Evolutionary conservation across 2,888 invertebrate genomes (phyloP).

Genomic region (Arctia plantaginis): DNA sequence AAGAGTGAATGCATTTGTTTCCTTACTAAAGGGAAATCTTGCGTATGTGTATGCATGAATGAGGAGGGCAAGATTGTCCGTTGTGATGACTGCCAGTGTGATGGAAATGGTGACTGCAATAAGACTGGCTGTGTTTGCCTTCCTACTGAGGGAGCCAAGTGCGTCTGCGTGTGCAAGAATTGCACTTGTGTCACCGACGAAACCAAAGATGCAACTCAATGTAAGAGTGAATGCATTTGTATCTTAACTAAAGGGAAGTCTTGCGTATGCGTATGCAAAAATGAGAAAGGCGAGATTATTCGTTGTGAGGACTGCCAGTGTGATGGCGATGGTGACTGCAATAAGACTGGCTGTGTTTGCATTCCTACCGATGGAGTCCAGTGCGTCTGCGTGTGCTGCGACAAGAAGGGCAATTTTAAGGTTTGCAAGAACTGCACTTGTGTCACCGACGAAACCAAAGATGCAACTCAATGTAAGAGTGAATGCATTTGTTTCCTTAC

Average conservation of each 20-base stretch:
- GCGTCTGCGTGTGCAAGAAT: constrained; percentile 45
- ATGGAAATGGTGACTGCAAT: constrained; percentile 46
- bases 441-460: not conserved
- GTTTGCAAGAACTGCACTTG: constrained; percentile 10
- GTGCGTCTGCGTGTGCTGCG: constrained; percentile 14
- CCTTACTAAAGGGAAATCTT: constrained; percentile 44
- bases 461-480: constrained; percentile 13
- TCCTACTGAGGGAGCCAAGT: constrained; percentile 46
- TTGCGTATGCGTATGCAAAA: constrained; percentile 43
- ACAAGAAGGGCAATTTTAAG: not conserved
- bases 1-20: constrained; percentile 42
- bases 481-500: constrained; percentile 48
- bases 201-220: constrained; percentile 29
- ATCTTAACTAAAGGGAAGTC: constrained; percentile 40
- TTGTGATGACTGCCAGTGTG: constrained; percentile 57
- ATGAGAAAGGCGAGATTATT: constrained; percentile 39
- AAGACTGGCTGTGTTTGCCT: constrained; percentile 59
- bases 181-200: constrained; percentile 1
- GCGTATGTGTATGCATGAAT: constrained; percentile 52
- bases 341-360: too few species aligned
- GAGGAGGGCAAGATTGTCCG: constrained; percentile 33
- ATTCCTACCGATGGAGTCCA: not conserved
- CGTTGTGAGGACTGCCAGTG: constrained; percentile 48
- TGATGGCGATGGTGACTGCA: constrained; percentile 26
- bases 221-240: constrained; percentile 40